These are phyloP conservation scores for Pandemis corylana DNA, from an alignment of 2,888 invertebrate genomes.

Conservation along the genomic window DNA sequence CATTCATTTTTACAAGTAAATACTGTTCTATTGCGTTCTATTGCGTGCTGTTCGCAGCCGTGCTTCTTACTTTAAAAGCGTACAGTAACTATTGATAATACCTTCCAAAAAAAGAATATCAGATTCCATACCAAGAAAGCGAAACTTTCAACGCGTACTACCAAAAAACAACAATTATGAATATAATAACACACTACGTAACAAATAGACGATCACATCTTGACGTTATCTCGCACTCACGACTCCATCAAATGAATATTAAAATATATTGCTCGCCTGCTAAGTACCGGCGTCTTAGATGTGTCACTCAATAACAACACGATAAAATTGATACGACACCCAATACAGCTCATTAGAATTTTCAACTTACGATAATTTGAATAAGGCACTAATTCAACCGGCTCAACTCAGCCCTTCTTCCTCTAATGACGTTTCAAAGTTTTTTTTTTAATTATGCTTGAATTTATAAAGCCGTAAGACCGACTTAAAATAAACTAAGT, in stretches of 20 bases:
- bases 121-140: conserved; percentile 37
- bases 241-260: conserved; percentile 67
- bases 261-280: conserved; percentile 44
- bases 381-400: not conserved
- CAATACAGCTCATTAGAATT: conserved; percentile 18
- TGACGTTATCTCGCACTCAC: conserved; percentile 62
- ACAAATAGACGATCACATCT: conserved; percentile 51
- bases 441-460: conserved; percentile 10
- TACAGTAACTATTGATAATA: not conserved
- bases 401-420: conserved; percentile 5
- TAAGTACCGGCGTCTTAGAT: conserved; percentile 52
- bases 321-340: conserved; percentile 44
- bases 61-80: not conserved
- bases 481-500: not conserved
- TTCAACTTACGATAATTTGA: conserved; percentile 8
- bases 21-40: not conserved
- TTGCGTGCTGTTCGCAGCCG: not conserved
- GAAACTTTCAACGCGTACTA: conserved; percentile 40
- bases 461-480: conserved; percentile 4
- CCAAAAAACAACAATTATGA: conserved; percentile 43
- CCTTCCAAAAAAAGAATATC: conserved; percentile 11
- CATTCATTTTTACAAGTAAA: too few relatives aligned
- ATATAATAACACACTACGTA: conserved; percentile 53
- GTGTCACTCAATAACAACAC: conserved; percentile 52
- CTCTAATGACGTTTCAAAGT: conserved; percentile 6